A percentile compares a stretch with the other conserved stretches of the same genome.
phyloP scores from a whole-genome alignment of 2,797 vertebrate species.

The Tauraco hartlaubi region DNA sequence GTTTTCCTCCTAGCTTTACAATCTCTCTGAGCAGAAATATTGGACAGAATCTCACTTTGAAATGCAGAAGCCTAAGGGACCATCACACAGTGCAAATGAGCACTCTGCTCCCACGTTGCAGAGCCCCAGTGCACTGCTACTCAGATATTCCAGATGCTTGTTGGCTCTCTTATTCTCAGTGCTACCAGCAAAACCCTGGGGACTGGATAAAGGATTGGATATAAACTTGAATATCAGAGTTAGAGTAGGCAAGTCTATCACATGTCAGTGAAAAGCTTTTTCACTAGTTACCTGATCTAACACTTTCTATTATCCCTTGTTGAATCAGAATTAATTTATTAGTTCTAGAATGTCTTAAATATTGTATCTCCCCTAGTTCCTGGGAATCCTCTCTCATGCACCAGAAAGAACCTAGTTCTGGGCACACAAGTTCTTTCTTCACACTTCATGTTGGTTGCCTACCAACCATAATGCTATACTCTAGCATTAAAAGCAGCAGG shows the following conservation, averaged over 20 bases:
- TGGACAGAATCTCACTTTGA: background rate
- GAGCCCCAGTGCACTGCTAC: background rate
- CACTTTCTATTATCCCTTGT: background rate
- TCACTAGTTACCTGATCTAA: background rate
- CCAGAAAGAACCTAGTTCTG: constrained; percentile 7
- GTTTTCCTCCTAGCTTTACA: background rate
- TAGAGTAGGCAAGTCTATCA: background rate
- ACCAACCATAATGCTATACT: background rate
- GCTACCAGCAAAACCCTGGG: background rate
- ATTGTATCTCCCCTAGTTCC: background rate
- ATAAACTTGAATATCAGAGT: background rate
- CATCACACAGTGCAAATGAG: background rate
- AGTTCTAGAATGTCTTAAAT: background rate
- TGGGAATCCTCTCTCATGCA: background rate
- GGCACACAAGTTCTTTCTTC: background rate
- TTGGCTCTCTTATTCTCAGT: background rate
- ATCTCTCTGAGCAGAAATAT: background rate
- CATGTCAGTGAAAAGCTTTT: background rate
- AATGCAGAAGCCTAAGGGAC: background rate
- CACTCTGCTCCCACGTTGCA: background rate
- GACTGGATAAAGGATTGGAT: background rate
- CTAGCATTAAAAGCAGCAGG: constrained; percentile 19
- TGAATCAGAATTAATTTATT: constrained; percentile 2
- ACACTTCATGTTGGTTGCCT: background rate
- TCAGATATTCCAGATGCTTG: background rate